Base-by-base conservation (phyloP, 2,888 invertebrate genomes). In the Meganola albula region DNA sequence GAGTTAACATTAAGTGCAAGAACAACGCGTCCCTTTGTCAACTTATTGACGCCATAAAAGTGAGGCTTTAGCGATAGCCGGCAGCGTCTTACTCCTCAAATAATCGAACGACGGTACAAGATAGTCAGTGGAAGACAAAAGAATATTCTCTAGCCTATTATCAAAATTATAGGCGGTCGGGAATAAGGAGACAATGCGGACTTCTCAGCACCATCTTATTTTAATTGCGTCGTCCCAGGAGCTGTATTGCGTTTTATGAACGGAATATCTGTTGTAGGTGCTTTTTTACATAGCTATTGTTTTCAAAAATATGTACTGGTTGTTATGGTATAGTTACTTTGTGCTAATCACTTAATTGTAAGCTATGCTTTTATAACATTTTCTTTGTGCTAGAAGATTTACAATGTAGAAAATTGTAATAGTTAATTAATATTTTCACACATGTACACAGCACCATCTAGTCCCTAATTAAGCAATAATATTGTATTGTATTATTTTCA, bases 91-190 rank as follows among this genome's bases (percentile, higher is more conserved):
- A 47, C 46, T 54, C 56, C 44, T 36, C 44, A 53, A 65, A 74
- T 74, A 75, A 78, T 82, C 79, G 77, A 78, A 76, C 69, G 68
- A 37, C 36, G 50, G 53, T 70, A 74, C 63, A 69, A 68, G 74
- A 74, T 77, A 75, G 70, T 62, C 73, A 61, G 67, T 47, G 57
- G 48, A 48, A 74, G 69, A 84, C 83, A 84, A 84, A 78, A 76
- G 76, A 73, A 76, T 77, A 79, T 80, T 84, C 78, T 80, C 83
- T 80, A 75, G 79, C 64, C 77, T 83, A 80, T 84, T 82, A 80
- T 83, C 79, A 80, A 82, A 84, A 83, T 84, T 79, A 79, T 80
- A 71, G 79, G 65, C 74, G 67, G 59, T 51, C 34, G 38, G 62
- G 60, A 60, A 47, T 56, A 60, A 63, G 44, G 49, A 70, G 71